A percentile compares a stretch with the other conserved stretches of the same genome.
Evolutionary conservation across 2,797 vertebrate species (phyloP).

Genomic region (Esox masquinongy): DNA sequence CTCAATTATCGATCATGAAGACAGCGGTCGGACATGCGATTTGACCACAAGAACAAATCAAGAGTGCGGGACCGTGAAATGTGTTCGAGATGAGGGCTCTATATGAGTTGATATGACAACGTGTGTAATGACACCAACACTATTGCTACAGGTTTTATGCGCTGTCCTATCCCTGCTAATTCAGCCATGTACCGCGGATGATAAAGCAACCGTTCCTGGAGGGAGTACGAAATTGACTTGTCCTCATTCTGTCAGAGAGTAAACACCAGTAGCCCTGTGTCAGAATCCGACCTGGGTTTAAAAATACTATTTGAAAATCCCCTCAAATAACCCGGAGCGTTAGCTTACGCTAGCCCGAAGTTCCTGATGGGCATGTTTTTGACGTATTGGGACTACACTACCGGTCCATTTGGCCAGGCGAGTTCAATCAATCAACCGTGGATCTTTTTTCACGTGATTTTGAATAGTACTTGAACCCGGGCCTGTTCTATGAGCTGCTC

Average conservation of each 20-base stretch:
- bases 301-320: background rate
- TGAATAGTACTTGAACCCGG: background rate
- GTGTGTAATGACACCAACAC: background rate
- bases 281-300: background rate
- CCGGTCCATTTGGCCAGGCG: background rate
- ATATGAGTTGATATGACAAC: background rate
- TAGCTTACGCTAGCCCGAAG: background rate
- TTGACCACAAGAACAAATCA: background rate
- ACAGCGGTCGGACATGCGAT: background rate
- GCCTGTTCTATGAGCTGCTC: background rate
- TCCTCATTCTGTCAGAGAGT: background rate
- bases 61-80: background rate
- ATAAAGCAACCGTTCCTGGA: background rate
- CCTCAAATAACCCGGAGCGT: background rate
- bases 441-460: background rate
- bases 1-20: background rate
- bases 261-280: conserved; percentile 12
- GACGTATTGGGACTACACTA: background rate
- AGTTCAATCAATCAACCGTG: background rate
- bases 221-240: background rate
- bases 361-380: background rate
- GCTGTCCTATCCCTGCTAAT: background rate
- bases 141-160: background rate
- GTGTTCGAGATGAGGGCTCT: background rate
- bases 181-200: background rate